Evolutionary conservation across 2,797 vertebrate species (phyloP), one percentile per base, ranked within the genome.

Genomic region (Chanos chanos): DNA sequence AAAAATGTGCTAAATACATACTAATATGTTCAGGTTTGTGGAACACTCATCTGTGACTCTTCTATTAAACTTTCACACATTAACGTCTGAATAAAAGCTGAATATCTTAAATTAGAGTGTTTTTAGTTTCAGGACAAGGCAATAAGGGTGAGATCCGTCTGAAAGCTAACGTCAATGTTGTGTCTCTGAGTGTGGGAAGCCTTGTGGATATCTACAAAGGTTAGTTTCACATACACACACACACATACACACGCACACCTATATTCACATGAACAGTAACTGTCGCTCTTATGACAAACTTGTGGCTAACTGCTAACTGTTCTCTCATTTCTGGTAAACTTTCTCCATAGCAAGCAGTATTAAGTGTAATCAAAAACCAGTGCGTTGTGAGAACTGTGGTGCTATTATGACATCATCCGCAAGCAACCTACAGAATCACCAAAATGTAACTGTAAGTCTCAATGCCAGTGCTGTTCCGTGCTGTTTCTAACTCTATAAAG

Each of bases 311-410:
- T 24, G n/a, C 28, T 15, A 24, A 33, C 31, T 1, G 4, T 33
- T 33, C 33, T 30, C 21, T 6, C 5, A 24, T 5, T 28, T 24
- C 9, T 25, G n/a, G 45, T 33, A 52, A 2, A 18, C 30, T 10
- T 2, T 54, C 10, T 68, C 28, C 0, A 21, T 37, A 85, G 82
- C 78, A 1, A 47, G 65, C 1, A 70, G 52, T 18, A 37, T 71
- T 64, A 77, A 85, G 61, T 73, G 37, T 2, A 77, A 47, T 24
- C 75, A 83, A 53, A 79, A 59, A 51, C 85, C 82, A 3, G 70
- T 86, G 72, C 28, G 67, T 64, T 89, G 88, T 82, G 79, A 68
- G 55, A 85, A 79, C 72, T 89, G 88, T 67, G 73, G 64, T 48
- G 83, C 81, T 1, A 66, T 82, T 7, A 60, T 86, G 74, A n/a